Percentiles rank a stretch among this genome's conserved stretches.
Evolutionary conservation across 2,888 invertebrate genomes (phyloP).

Genomic region (Pterostichus niger): DNA sequence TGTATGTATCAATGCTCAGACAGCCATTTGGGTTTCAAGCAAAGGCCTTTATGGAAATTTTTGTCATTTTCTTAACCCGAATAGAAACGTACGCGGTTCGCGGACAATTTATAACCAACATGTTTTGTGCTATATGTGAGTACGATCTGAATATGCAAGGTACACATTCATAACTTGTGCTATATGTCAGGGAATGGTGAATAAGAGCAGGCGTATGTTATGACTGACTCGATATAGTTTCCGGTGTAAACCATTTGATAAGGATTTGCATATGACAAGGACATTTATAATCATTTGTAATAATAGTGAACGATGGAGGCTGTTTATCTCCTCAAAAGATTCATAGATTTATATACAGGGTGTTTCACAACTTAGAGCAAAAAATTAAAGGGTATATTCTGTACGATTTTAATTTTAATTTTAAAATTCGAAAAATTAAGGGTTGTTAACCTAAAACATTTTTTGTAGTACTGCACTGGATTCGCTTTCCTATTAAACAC

Average conservation of each 20-base stretch:
- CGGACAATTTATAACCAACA: conserved; percentile 52
- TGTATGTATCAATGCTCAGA: conserved; percentile 24
- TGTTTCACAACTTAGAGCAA: no score
- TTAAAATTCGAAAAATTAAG: no score
- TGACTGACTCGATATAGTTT: conserved; percentile 26
- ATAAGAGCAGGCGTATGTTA: conserved; percentile 32
- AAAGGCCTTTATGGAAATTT: conserved; percentile 53
- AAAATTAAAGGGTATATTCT: no score
- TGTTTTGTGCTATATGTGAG: conserved; percentile 39
- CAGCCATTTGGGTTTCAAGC: conserved; percentile 24
- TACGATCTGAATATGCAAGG: conserved; percentile 14
- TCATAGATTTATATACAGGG: no score
- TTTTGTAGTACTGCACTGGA: no score
- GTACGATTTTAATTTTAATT: no score
- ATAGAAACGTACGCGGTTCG: conserved; percentile 14
- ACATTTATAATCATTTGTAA: conserved; percentile 31
- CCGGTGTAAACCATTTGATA: conserved; percentile 14
- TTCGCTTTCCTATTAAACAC: no score
- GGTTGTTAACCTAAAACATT: no score
- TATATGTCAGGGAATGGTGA: neutral
- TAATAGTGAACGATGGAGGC: conserved; percentile 2
- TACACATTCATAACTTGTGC: conserved; percentile 24
- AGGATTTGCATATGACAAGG: conserved; percentile 32
- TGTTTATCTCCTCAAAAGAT: conserved; percentile 15
- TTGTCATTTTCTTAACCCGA: conserved; percentile 60